These are phyloP conservation scores for Dicrurus megarhynchus DNA, from an alignment of 2,113 vertebrate species.

Conservation along the genomic window DNA sequence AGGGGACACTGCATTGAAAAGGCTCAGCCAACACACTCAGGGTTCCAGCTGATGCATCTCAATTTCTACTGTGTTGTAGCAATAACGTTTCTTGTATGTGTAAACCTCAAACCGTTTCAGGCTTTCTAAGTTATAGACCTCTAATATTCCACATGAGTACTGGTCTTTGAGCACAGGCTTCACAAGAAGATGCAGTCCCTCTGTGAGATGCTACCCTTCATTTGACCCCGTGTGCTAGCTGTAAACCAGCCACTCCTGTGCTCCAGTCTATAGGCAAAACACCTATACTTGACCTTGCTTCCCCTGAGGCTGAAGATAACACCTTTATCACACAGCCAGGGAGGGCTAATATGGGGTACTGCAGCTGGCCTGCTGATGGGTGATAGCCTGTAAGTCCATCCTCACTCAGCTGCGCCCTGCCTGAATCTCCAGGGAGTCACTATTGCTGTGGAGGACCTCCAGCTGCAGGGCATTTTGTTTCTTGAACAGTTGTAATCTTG, in stretches of 20 bases:
- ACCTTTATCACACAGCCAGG: background rate
- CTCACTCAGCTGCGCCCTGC: rapidly evolving
- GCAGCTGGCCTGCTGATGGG: background rate
- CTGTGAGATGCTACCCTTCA: background rate
- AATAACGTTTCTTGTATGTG: background rate
- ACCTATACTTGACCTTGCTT: background rate
- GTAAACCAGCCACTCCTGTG: background rate
- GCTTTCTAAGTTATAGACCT: background rate
- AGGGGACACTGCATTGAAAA: background rate
- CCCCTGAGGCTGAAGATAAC: background rate
- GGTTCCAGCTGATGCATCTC: background rate
- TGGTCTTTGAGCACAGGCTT: background rate
- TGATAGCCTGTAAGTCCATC: background rate
- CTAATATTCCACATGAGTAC: background rate
- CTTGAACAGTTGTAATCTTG: background rate
- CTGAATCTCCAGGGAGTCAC: background rate
- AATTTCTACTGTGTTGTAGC: background rate
- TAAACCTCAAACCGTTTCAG: background rate
- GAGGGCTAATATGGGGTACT: background rate
- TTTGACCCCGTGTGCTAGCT: rapidly evolving
- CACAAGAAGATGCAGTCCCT: background rate
- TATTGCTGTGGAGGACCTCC: background rate
- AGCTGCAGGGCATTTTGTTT: background rate
- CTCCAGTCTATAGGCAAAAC: background rate
- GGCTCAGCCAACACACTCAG: background rate